These are phyloP conservation scores for Vanessa cardui DNA, from an alignment of 2,888 invertebrate species.

Conservation along the genomic window DNA sequence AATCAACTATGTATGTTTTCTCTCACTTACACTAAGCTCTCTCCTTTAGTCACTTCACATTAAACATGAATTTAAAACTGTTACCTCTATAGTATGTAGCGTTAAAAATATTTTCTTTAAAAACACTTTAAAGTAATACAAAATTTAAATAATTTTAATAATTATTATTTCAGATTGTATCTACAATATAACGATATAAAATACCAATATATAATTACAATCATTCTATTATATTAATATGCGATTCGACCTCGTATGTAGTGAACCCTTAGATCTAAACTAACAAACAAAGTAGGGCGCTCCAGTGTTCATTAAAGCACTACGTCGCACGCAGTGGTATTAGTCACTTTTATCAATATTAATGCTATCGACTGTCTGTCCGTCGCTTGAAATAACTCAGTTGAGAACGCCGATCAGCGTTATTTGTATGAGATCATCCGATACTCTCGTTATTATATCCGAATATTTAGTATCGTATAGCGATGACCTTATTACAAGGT, in stretches of 20 bases:
- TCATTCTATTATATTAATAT: not conserved
- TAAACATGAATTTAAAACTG: too few relatives aligned
- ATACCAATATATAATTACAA: too few relatives aligned
- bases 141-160: too few relatives aligned
- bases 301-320: constrained; percentile 11
- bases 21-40: too few relatives aligned
- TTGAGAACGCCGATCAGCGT: constrained; percentile 17
- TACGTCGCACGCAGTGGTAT: constrained; percentile 9
- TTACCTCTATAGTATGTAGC: too few relatives aligned
- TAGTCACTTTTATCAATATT: constrained; percentile 23
- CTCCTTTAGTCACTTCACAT: too few relatives aligned
- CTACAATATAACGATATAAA: too few relatives aligned
- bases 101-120: too few relatives aligned
- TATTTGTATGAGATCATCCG: constrained; percentile 12
- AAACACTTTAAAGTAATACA: too few relatives aligned
- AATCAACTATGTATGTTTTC: too few relatives aligned
- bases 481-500: too few relatives aligned
- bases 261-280: not conserved
- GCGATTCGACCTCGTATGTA: not conserved
- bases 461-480: not conserved
- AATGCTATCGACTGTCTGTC: constrained; percentile 23
- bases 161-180: too few relatives aligned
- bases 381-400: constrained; percentile 22
- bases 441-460: constrained; percentile 7
- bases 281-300: constrained; percentile 5